Base-by-base conservation (phyloP, 2,113 vertebrate genomes). In the Bambusicola thoracicus region DNA sequence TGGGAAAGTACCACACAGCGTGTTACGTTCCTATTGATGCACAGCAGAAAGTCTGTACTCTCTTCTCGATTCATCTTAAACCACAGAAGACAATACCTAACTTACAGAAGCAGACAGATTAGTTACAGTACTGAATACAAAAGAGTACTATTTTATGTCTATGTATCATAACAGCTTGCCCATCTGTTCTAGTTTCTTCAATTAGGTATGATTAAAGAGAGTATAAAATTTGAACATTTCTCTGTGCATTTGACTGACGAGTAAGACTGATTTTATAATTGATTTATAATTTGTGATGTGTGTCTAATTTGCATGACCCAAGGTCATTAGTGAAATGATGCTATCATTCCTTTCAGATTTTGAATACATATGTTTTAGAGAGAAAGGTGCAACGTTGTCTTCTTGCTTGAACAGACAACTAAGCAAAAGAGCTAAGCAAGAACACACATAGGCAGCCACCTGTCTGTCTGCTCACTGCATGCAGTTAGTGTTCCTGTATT, bases 1-100 rank as follows among this genome's bases (percentile, higher is more conserved):
- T 6, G 7, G n/a, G 9, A 40, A 68, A 5, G 6, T 10, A 13
- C 22, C 2, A 18, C 14, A 61, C 29, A 20, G 3, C 16, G 36
- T n/a, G 29, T 15, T 4, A 13, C 27, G 1, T 12, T 63, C 13
- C 19, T 7, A 16, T 8, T 20, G 7, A 48, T 7, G 12, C 2
- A 17, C 13, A 0, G 0, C 0, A 2, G 40, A 68, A 55, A 11
- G 17, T 78, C 30, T 34, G 2, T 4, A 11, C 10, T 48, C 73
- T 24, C 6, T 20, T 84, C 40, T 74, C 30, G 20, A 0, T 11
- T 18, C 0, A 2, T 3, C 19, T 61, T 51, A 20, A 24, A 27
- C 13, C 44, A 9, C 13, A 51, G 22, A 49, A 55, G 29, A 30
- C 14, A 19, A 6, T 19, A 73, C 14, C 30, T 51, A n/a, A 11